A percentile compares a stretch with the other conserved stretches of the same genome.
Conservation (phyloP, 23 tunicate species). For the Styela clava region DNA sequence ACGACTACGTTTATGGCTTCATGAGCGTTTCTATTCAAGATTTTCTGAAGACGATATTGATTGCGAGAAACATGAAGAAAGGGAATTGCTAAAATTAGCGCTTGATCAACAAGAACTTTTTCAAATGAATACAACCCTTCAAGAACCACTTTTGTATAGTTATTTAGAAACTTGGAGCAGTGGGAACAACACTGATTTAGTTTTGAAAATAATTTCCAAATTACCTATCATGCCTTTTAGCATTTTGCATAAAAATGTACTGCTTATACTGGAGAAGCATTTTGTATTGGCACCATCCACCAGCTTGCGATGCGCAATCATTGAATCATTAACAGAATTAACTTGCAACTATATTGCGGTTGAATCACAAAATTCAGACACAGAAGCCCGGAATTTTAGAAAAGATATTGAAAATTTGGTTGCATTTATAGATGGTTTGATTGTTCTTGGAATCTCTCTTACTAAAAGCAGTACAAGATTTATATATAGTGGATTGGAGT, state of each 20-base stretch:
- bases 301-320: not conserved
- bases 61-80: not conserved
- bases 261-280: not conserved
- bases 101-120: not conserved
- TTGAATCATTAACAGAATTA: constrained; percentile 12
- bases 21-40: not conserved
- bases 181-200: not conserved
- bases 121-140: not conserved
- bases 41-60: not conserved
- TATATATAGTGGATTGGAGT: not conserved
- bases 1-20: not conserved
- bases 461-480: not conserved
- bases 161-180: constrained; percentile 23
- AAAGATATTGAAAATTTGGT: not conserved
- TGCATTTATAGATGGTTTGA: not conserved
- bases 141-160: not conserved
- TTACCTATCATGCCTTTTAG: constrained; percentile 6
- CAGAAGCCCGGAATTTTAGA: too few relatives aligned
- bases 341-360: constrained; percentile 13
- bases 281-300: not conserved
- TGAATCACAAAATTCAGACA: constrained; percentile 3
- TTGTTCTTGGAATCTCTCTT: not conserved
- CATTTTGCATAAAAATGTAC: not conserved
- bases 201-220: constrained; percentile 20
- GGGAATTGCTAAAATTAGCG: not conserved